Base-by-base conservation (phyloP, 92 coral and sea anemone species). In the Palythoa grandis region DNA sequence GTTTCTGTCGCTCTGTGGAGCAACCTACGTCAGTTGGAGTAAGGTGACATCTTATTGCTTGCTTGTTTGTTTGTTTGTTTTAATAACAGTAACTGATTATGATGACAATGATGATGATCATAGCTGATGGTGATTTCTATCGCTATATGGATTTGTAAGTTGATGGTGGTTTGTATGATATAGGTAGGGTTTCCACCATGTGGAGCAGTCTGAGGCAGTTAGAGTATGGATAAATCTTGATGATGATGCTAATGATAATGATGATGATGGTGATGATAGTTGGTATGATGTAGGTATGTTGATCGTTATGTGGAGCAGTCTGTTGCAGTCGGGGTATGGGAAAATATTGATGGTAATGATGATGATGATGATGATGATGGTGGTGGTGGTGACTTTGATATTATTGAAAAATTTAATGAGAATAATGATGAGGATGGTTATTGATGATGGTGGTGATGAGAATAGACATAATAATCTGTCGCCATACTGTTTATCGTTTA, bases 191-290 rank as follows among this genome's bases (percentile, higher is more conserved):
- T 1, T 89, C 54, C 93, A 88, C 61, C 93, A 92, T 87, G 93
- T 93, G 68, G 94, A 94, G 74, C 98, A 96, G 71, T 87, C 93
- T 56, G 96, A 94, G 73, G 83, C 88, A n/a, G 86, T 89, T 43
- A 96, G 98, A 89, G 98, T 96, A 66, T 71, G n/a, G 0, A 15
- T 16, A 14, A 15, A 58, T n/a, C 65, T 58, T 43, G 48, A 43
- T 43, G 2, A 5, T 40, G 48, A 43, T 43, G 8, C 35, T 29
- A 11, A 17, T 54, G 15, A 54, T 11, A n/a, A 2, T 60, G 7
- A 60, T 60, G 12, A 11, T 60, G 15, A 54, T 11, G 66, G 20
- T 60, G 7, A 60, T 60, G 12, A 11, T 60, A 2, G 66, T 16
- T 60, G 57, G 35, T 29, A 29, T 29, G 35, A 29, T 29, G 35